phyloP scores from a whole-genome alignment of 2,888 invertebrate genomes.

The Meta bourneti region DNA sequence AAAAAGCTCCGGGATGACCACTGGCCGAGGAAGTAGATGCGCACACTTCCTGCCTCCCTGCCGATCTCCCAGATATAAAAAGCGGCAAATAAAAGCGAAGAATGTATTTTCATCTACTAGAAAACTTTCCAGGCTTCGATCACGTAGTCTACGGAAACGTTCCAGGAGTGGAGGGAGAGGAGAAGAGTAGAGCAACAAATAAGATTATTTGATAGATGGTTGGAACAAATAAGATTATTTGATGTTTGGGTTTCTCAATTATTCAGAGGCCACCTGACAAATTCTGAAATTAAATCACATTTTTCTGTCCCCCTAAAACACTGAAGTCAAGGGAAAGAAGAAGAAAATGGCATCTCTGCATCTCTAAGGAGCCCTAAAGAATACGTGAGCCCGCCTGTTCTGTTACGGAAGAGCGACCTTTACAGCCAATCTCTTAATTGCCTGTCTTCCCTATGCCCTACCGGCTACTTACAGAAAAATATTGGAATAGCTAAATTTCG shows the following conservation, averaged over 20 bases:
- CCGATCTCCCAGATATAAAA: conserved; percentile 14
- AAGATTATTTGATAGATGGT: conserved; percentile 72
- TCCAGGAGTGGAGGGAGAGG: neutral
- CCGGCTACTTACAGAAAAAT: conserved; percentile 41
- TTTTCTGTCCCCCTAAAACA: conserved; percentile 59
- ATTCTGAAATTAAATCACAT: conserved; percentile 71
- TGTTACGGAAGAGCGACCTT: conserved; percentile 43
- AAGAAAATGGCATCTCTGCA: conserved; percentile 24
- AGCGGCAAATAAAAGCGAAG: conserved; percentile 49
- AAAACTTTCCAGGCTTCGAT: conserved; percentile 60
- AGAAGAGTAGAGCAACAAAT: conserved; percentile 39
- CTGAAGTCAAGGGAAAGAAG: conserved; percentile 35
- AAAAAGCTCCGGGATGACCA: conserved; percentile 49
- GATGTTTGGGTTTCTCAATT: conserved; percentile 59
- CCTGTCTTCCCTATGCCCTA: neutral
- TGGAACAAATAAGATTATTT: conserved; percentile 70
- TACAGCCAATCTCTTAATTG: conserved; percentile 69
- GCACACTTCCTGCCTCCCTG: conserved; percentile 2
- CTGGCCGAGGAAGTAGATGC: conserved; percentile 41
- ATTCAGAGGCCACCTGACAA: conserved; percentile 68
- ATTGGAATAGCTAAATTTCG: conserved; percentile 38
- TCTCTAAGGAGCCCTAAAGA: conserved; percentile 53
- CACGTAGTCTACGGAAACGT: conserved; percentile 37
- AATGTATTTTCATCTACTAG: conserved; percentile 58
- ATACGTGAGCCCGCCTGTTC: conserved; percentile 56